Evolutionary conservation across 1,140 invertebrate genomes (phyloP).

Genomic region (Drosophila gunungcola): DNA sequence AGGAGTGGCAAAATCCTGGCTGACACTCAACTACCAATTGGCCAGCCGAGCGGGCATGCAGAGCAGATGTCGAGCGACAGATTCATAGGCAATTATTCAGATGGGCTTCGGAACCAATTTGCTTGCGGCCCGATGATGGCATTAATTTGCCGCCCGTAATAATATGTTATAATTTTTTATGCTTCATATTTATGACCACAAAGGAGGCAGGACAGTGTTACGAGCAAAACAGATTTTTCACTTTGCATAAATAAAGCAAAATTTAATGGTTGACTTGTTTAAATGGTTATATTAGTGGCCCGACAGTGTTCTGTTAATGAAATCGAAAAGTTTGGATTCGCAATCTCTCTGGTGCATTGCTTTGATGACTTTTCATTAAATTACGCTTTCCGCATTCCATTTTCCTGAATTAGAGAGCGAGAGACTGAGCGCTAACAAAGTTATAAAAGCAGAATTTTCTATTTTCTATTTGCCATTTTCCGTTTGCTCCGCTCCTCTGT

Average conservation of each 20-base stretch:
- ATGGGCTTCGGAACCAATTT: conserved; percentile 42
- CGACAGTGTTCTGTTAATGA: conserved; percentile 33
- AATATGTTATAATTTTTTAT: conserved; percentile 40
- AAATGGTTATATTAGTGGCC: neutral
- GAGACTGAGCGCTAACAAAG: conserved; percentile 22
- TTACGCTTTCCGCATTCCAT: conserved; percentile 59
- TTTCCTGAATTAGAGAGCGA: conserved; percentile 9
- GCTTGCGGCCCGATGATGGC: conserved; percentile 29
- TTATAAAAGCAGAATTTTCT: conserved; percentile 44
- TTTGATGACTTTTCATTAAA: conserved; percentile 64
- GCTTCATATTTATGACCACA: conserved; percentile 29
- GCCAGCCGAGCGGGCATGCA: conserved; percentile 2
- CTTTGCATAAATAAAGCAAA: conserved; percentile 46
- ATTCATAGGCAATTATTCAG: conserved; percentile 48
- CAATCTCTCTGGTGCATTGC: conserved; percentile 50
- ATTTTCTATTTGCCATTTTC: conserved; percentile 34
- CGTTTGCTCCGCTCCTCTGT: conserved; percentile 1
- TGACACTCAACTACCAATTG: conserved; percentile 29
- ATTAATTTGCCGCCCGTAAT: conserved; percentile 42
- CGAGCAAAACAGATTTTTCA: conserved; percentile 47
- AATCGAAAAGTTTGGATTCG: conserved; percentile 49
- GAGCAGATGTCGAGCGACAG: conserved; percentile 24
- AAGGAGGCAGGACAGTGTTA: neutral
- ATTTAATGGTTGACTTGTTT: conserved; percentile 30
- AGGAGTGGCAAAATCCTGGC: conserved; percentile 35